phyloP scores from a whole-genome alignment of 2,888 invertebrate genomes.

The Salpingus planirostris region DNA sequence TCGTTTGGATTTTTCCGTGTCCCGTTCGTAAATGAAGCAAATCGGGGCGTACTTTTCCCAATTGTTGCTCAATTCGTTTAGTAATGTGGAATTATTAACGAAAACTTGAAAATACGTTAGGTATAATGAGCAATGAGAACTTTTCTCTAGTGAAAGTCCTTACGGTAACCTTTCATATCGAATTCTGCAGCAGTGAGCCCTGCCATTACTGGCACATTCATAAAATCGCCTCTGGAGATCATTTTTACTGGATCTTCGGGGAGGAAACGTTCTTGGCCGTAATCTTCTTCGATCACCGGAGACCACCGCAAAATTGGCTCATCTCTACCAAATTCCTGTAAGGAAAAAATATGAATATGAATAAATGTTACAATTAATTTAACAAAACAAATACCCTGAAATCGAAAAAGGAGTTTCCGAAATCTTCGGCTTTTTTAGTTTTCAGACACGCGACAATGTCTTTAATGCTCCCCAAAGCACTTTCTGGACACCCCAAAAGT shows the following conservation, averaged over 20 bases:
- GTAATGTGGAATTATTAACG: conserved; percentile 43
- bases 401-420: conserved; percentile 43
- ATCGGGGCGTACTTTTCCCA: conserved; percentile 58
- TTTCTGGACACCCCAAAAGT: conserved; percentile 47
- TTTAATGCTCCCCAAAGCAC: conserved; percentile 35
- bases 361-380: too few species aligned
- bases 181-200: conserved; percentile 62
- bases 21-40: conserved; percentile 52
- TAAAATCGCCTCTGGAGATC: conserved; percentile 48
- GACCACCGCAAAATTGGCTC: conserved; percentile 51
- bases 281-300: conserved; percentile 57
- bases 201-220: conserved; percentile 55
- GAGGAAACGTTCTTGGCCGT: conserved; percentile 58
- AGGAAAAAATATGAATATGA: too few species aligned
- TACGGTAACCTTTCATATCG: too few species aligned
- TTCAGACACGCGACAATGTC: conserved; percentile 53
- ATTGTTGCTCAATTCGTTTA: conserved; percentile 46
- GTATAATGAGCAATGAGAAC: conserved; percentile 20
- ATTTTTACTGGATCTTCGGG: conserved; percentile 50
- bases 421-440: conserved; percentile 43
- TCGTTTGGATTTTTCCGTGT: conserved; percentile 43
- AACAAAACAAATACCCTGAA: conserved; percentile 36
- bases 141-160: conserved; percentile 48
- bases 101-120: conserved; percentile 40
- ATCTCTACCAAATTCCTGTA: too few species aligned